Evolutionary conservation across 2,113 vertebrate genomes (phyloP).

Genomic region (Mola mola): DNA sequence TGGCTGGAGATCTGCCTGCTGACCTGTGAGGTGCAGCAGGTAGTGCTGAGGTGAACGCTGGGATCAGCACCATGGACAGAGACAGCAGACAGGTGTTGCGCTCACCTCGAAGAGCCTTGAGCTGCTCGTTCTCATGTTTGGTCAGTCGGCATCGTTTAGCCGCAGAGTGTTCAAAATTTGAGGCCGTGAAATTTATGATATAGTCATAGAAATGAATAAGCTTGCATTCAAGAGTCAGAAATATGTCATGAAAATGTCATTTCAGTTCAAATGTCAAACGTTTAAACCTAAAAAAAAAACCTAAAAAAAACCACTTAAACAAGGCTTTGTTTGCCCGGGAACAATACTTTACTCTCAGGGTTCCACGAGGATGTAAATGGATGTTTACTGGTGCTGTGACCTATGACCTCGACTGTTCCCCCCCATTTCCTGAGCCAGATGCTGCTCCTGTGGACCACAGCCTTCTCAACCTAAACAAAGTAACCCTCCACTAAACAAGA

Average conservation of each 20-base stretch:
- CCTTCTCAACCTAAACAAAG: constrained; percentile 77
- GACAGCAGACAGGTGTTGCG: constrained; percentile 40
- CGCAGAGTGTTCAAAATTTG: not conserved
- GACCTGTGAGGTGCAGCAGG: constrained; percentile 37
- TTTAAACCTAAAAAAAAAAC: no score
- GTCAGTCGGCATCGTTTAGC: not conserved
- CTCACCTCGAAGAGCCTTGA: constrained; percentile 38
- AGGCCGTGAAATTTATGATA: not conserved
- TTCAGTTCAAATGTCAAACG: constrained; percentile 1
- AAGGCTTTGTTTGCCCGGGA: constrained; percentile 49
- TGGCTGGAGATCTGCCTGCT: not conserved
- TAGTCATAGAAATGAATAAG: not conserved
- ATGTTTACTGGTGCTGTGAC: constrained; percentile 75
- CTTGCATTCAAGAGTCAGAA: not conserved
- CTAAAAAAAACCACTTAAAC: constrained; percentile 39
- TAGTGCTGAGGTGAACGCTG: not conserved
- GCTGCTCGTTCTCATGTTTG: not conserved
- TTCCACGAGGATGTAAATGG: constrained; percentile 73
- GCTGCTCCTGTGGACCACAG: constrained; percentile 76
- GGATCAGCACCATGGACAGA: constrained; percentile 76
- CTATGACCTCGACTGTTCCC: constrained; percentile 65
- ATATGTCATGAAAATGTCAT: not conserved
- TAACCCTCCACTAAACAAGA: constrained; percentile 81
- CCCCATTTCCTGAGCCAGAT: constrained; percentile 77
- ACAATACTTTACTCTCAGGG: constrained; percentile 69